These are phyloP conservation scores for Tachysurus fulvidraco DNA, from an alignment of 2,113 vertebrate genomes.

Conservation along the genomic window DNA sequence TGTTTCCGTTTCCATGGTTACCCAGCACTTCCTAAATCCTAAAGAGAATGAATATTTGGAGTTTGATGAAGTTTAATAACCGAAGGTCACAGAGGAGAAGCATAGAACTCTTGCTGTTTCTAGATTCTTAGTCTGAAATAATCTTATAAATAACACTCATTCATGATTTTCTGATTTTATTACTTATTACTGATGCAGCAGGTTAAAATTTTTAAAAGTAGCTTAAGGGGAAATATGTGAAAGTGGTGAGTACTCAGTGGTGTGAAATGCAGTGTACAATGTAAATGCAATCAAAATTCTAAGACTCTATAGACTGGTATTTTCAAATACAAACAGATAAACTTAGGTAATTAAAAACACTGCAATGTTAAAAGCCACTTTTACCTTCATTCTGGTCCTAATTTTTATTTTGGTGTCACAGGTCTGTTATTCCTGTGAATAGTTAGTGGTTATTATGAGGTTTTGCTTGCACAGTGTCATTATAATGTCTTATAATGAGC, in stretches of 20 bases:
- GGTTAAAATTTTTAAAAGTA: neutral
- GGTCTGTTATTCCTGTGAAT: neutral
- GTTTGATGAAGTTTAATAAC: slow-evolving; percentile 56
- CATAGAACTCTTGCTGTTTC: neutral
- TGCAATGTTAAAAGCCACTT: neutral
- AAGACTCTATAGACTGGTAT: neutral
- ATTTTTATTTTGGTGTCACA: neutral
- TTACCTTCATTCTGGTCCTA: neutral
- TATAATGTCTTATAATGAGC: neutral
- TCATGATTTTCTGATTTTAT: neutral
- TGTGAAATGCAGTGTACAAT: neutral
- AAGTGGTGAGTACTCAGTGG: neutral
- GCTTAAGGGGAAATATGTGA: neutral
- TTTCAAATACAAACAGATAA: neutral
- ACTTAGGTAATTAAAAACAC: neutral
- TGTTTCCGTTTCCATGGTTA: slow-evolving; percentile 53
- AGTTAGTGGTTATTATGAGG: neutral
- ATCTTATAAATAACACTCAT: neutral
- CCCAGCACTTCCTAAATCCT: slow-evolving; percentile 53
- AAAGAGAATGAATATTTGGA: slow-evolving; percentile 56
- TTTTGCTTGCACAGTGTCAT: neutral
- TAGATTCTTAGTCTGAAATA: neutral
- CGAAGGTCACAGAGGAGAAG: slow-evolving; percentile 27
- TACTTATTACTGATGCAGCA: neutral
- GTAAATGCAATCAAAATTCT: neutral